Conservation (phyloP, 2,888 invertebrate species). For the Yponomeuta malinellus region DNA sequence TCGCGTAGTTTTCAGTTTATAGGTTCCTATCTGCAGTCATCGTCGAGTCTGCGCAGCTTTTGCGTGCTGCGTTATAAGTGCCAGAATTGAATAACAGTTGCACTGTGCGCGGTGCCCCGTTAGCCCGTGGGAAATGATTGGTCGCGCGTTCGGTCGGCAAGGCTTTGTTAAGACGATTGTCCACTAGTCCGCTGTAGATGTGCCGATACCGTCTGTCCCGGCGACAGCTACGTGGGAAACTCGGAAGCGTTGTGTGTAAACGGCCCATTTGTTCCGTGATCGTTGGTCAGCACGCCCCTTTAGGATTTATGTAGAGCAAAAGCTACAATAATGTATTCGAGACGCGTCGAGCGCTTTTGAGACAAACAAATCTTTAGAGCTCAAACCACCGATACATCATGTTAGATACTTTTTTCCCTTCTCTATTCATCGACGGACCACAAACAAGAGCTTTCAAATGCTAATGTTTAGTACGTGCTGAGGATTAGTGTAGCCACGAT, state of each 20-base stretch:
- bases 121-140: slow-evolving; percentile 74
- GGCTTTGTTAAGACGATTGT: slow-evolving; percentile 75
- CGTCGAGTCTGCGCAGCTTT: neutral
- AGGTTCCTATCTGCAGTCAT: neutral
- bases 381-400: slow-evolving; percentile 61
- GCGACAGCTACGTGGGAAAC: slow-evolving; percentile 71
- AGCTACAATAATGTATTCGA: slow-evolving; percentile 54
- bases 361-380: slow-evolving; percentile 64
- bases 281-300: neutral
- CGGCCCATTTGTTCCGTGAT: slow-evolving; percentile 15
- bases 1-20: slow-evolving; percentile 11
- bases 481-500: slow-evolving; percentile 58
- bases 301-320: slow-evolving; percentile 8
- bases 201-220: slow-evolving; percentile 58
- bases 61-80: neutral
- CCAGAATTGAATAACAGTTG: neutral
- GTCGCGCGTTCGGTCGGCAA: slow-evolving; percentile 54
- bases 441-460: slow-evolving; percentile 73
- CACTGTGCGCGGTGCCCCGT: slow-evolving; percentile 48
- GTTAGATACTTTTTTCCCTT: slow-evolving; percentile 33
- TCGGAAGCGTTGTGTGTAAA: slow-evolving; percentile 47
- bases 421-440: slow-evolving; percentile 65
- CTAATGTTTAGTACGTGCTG: slow-evolving; percentile 66
- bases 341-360: slow-evolving; percentile 64
- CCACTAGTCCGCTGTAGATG: slow-evolving; percentile 70